Percentiles rank a stretch among this genome's conserved stretches.
These are phyloP conservation scores for Nothoprocta pentlandii DNA, from an alignment of 2,113 vertebrate genomes.

Conservation along the genomic window DNA sequence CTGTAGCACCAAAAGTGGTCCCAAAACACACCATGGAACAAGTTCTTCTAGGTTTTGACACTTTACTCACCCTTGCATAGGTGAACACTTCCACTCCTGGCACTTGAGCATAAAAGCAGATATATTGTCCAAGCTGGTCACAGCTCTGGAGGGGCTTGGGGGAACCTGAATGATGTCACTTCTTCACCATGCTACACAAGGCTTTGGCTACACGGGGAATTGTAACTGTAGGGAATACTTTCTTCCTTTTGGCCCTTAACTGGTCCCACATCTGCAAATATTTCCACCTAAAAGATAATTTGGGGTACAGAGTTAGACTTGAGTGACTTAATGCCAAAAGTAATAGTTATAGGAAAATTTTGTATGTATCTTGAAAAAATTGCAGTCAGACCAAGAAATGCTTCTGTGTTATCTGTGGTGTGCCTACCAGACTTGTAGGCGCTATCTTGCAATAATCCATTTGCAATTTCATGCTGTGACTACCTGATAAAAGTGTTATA, in stretches of 20 bases:
- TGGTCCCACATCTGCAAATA: neutral
- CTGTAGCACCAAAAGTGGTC: neutral
- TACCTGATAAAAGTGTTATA: neutral
- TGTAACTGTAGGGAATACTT: neutral
- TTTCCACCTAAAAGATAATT: neutral
- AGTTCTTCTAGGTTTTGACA: neutral
- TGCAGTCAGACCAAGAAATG: neutral
- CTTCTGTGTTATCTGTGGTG: neutral
- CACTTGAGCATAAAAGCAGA: neutral
- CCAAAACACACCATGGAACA: neutral
- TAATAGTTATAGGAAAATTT: neutral
- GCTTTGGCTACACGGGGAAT: neutral
- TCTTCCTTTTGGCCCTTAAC: neutral
- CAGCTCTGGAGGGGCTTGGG: neutral
- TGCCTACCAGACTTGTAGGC: neutral
- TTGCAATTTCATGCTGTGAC: neutral
- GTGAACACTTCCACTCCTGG: neutral
- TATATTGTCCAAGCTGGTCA: neutral
- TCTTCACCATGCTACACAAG: fast-evolving
- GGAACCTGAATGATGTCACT: neutral
- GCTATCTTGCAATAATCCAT: neutral
- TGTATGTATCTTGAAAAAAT: neutral
- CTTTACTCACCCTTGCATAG: fast-evolving
- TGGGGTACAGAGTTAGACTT: neutral
- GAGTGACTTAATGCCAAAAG: neutral